Evolutionary conservation across 1,140 invertebrate species (phyloP).

Genomic region (Ceratina japonica): DNA sequence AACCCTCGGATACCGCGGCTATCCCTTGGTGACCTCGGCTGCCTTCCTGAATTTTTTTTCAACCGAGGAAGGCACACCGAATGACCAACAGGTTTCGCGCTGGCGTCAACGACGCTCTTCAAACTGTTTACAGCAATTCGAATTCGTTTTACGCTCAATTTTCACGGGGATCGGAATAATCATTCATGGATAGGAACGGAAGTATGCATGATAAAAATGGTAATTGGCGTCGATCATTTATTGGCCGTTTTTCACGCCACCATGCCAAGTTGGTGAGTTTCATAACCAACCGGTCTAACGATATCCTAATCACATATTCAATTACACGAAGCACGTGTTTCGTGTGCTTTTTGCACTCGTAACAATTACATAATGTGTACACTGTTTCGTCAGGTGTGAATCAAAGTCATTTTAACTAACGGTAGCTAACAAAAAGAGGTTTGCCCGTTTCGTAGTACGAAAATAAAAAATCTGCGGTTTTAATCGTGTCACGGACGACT

Average conservation of each 20-base stretch:
- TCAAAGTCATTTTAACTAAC: not conserved
- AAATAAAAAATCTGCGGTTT: not conserved
- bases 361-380: not conserved
- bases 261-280: not conserved
- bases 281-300: not conserved
- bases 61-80: not conserved
- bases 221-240: not conserved
- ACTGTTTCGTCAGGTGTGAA: not conserved
- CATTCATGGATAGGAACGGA: not conserved
- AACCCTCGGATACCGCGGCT: slow-evolving; percentile 22
- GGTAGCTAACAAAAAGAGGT: not conserved
- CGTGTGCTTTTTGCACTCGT: not conserved
- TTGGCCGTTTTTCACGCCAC: not conserved
- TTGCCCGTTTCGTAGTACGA: not conserved
- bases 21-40: slow-evolving; percentile 29
- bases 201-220: not conserved
- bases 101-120: not conserved
- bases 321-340: slow-evolving; percentile 14
- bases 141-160: not conserved
- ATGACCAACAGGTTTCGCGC: slow-evolving; percentile 4
- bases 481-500: no score
- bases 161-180: not conserved
- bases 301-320: slow-evolving; percentile 13
- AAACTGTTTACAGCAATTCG: slow-evolving; percentile 9
- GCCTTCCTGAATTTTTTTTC: slow-evolving; percentile 4